These are phyloP conservation scores for Andricus quercusramuli DNA, from an alignment of 2,888 invertebrate species.

Conservation along the genomic window DNA sequence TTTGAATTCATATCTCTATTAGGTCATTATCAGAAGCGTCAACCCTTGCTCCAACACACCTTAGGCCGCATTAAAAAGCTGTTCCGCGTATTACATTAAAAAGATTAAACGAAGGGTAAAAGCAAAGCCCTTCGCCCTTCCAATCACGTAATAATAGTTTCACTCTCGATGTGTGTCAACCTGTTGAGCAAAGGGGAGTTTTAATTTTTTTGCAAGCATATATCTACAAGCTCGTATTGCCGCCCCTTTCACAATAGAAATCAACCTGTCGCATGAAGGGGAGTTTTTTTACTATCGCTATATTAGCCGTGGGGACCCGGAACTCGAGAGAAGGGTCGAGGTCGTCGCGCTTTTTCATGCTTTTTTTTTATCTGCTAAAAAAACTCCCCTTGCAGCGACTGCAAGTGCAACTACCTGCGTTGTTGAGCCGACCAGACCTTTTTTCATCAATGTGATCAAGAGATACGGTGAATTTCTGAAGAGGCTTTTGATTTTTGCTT, in stretches of 20 bases:
- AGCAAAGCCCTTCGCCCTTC: slow-evolving; percentile 17
- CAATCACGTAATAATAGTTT: slow-evolving; percentile 4
- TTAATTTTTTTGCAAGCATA: slow-evolving; percentile 59
- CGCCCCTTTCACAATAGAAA: slow-evolving; percentile 58
- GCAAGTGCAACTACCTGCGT: slow-evolving; percentile 58
- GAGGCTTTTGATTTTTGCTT: background rate
- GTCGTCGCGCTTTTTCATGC: slow-evolving; percentile 52
- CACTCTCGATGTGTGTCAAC: slow-evolving; percentile 45
- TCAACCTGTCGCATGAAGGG: slow-evolving; percentile 69
- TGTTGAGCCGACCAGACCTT: background rate
- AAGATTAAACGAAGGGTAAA: slow-evolving; percentile 21
- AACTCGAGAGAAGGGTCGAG: slow-evolving; percentile 52
- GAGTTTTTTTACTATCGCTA: slow-evolving; percentile 64
- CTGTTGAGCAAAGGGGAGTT: slow-evolving; percentile 62
- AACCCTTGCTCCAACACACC: background rate
- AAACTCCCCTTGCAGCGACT: slow-evolving; percentile 44
- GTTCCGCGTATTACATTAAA: background rate
- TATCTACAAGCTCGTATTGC: slow-evolving; percentile 57
- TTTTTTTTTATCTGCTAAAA: slow-evolving; percentile 52
- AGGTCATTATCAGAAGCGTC: background rate
- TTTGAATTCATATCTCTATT: background rate
- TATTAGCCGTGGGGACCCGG: slow-evolving; percentile 50
- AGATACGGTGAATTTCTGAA: background rate
- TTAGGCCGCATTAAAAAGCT: background rate
- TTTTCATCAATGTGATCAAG: background rate